Percentiles rank a stretch among this genome's conserved stretches.
phyloP scores from a whole-genome alignment of 1,140 invertebrate species.

The Drosophila triauraria region DNA sequence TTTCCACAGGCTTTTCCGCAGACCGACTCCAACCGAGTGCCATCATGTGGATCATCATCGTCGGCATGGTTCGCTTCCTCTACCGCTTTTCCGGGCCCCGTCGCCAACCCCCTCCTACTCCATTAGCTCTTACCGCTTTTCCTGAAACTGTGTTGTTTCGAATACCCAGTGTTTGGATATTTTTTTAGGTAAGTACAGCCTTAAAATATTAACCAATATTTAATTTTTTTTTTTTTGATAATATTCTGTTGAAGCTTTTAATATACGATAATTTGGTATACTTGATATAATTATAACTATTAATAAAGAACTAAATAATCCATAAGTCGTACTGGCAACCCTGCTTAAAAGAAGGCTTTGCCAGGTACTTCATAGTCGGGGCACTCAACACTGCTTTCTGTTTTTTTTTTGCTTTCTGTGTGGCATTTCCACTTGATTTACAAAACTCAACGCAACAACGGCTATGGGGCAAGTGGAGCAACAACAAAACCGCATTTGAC shows the following conservation, averaged over 20 bases:
- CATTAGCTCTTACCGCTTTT: not conserved
- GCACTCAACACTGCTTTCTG: not conserved
- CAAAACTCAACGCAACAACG: slow-evolving; percentile 74
- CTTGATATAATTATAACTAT: too few relatives aligned
- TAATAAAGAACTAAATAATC: too few relatives aligned
- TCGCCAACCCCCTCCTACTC: not conserved
- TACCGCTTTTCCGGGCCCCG: slow-evolving; percentile 9
- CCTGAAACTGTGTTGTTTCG: slow-evolving; percentile 10
- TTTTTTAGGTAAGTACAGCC: not conserved
- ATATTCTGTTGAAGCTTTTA: too few relatives aligned
- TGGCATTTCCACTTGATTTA: slow-evolving; percentile 81
- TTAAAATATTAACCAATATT: too few relatives aligned
- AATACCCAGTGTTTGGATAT: not conserved
- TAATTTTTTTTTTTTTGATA: too few relatives aligned
- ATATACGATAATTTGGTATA: too few relatives aligned
- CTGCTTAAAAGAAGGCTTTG: not conserved
- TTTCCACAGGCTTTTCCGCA: slow-evolving; percentile 41
- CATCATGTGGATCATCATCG: slow-evolving; percentile 31
- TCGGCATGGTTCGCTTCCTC: slow-evolving; percentile 30
- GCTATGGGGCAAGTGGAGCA: slow-evolving; percentile 44
- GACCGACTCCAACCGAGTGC: slow-evolving; percentile 25
- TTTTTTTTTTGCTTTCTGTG: slow-evolving; percentile 43
- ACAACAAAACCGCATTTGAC: slow-evolving; percentile 75
- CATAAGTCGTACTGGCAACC: too few relatives aligned
- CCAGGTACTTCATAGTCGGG: not conserved